Conservation (phyloP, 2,888 invertebrate species). For the Trypoxylon attenuatum region DNA sequence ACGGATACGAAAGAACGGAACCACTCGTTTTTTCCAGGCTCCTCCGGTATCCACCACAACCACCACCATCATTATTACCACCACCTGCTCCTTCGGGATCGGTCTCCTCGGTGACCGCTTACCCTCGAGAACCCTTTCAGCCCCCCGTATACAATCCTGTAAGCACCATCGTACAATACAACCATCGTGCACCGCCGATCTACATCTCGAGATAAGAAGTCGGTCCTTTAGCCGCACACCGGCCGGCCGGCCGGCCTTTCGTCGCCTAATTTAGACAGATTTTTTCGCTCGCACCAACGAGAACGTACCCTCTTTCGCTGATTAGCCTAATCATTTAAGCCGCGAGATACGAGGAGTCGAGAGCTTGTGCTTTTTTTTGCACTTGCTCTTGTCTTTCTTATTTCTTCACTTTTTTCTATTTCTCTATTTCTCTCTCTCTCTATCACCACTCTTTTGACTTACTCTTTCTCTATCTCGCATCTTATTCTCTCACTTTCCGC, state of each 20-base stretch:
- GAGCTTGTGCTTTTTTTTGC: not conserved
- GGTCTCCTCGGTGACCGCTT: not conserved
- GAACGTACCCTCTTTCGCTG: not conserved
- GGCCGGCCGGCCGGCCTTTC: not conserved
- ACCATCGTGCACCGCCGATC: not conserved
- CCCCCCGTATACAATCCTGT: not conserved
- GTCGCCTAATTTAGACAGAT: slow-evolving; percentile 7
- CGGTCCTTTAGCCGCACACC: not conserved
- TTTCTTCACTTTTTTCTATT: no score
- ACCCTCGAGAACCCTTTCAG: not conserved
- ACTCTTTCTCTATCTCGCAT: no score
- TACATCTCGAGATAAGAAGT: not conserved
- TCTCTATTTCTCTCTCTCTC: no score
- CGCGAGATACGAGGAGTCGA: not conserved
- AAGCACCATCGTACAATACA: not conserved
- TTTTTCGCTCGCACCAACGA: slow-evolving; percentile 1
- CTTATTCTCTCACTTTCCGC: no score
- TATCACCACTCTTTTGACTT: no score
- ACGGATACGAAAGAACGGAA: slow-evolving; percentile 6
- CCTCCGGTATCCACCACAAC: no score
- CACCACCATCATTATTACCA: no score
- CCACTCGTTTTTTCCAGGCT: slow-evolving; percentile 5
- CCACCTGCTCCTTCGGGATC: slow-evolving; percentile 1
- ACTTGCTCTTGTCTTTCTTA: no score
- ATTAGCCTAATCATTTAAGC: no score